Evolutionary conservation across 2,113 vertebrate genomes (phyloP), one percentile per base, ranked within the genome.

Genomic region (Pogonocichla stellata): DNA sequence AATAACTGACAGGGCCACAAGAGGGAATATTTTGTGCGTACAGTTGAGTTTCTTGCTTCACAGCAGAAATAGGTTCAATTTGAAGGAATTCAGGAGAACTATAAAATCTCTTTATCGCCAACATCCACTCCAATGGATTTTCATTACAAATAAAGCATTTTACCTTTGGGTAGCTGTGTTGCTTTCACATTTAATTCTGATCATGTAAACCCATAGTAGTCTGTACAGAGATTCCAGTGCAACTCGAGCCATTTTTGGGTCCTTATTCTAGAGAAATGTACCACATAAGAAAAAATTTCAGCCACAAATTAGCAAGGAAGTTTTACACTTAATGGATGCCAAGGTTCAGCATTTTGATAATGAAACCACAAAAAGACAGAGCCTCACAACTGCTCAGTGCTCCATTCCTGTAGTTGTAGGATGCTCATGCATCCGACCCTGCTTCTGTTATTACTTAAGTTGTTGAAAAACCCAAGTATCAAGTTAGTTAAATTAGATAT

Each of bases 211-310:
- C 99, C 99, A 99, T 31, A 99, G 98, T 88, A 99, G 98, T 96
- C 99, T 98, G 97, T 99, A 99, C 38, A 99, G 98, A 31, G 99
- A 99, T 97, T 99, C 99, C 86, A 99, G 98, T 72, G 99, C 99
- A 96, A 99, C 99, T n/a, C 99, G 99, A 29, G 99, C 99, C 99
- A 99, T 99, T 98, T 99, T 99, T 40, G 99, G 99, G 93, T 99
- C 99, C 96, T 99, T 99, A 96, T 99, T 99, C 99, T 99, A 96
- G 33, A 97, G 90, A 97, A 83, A 98, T 8, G 92, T 1, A 75
- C 14, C 73, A 84, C 1, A 3, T 38, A 88, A 94, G 28, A 74
- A n/a, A 36, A 92, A 83, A 62, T 34, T 67, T 93, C 24, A 86
- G 17, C 13, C 2, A 84, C 28, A 81, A 75, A 74, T 48, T 65